Evolutionary conservation across 2,113 vertebrate genomes (phyloP), one percentile per base, ranked within the genome.

Genomic region (Phoenicopterus ruber): DNA sequence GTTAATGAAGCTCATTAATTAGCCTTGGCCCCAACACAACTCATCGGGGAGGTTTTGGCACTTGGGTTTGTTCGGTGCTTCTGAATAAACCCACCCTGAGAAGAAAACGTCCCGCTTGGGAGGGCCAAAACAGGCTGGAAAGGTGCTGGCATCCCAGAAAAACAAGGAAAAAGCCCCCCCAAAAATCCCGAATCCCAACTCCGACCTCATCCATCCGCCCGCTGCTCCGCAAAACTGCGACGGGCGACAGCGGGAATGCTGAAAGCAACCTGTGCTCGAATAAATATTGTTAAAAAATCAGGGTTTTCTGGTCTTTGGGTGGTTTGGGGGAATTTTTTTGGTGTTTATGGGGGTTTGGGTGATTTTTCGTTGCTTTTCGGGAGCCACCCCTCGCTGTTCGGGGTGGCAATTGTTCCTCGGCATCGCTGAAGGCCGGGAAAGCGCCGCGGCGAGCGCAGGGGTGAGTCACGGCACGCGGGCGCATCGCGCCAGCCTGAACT

Each of bases 1-100:
- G 0, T 91, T 97, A 96, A 96, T 76, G 85, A 97, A 95, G 89
- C 87, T 76, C 84, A 95, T 96, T 96, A 97, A 96, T 97, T 97
- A 96, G 70, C 40, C 78, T 87, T 96, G 96, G 94, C 86, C 93
- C 82, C n/a, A 89, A 65, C 70, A 76, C 81, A 96, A 95, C 50
- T 74, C 34, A 94, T 86, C 89, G 47, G 65, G 72, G 94, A 86
- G 52, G 50, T 62, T 89, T 72, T 71, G 69, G 86, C 93, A 40
- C 59, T 82, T 2, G 49, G 71, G 38, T 69, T 76, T 61, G 62
- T 28, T 83, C 3, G 0, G 63, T 20, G 32, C 24, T 11, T 80
- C 15, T 0, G 31, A 82, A 81, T 24, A 84, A 94, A 82, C 67
- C 42, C 65, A 73, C 9, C n/a, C 66, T 0, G 1, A 42, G 36